These are phyloP conservation scores for Leptonema lineaticorne DNA, from an alignment of 1,140 invertebrate genomes.

Conservation along the genomic window DNA sequence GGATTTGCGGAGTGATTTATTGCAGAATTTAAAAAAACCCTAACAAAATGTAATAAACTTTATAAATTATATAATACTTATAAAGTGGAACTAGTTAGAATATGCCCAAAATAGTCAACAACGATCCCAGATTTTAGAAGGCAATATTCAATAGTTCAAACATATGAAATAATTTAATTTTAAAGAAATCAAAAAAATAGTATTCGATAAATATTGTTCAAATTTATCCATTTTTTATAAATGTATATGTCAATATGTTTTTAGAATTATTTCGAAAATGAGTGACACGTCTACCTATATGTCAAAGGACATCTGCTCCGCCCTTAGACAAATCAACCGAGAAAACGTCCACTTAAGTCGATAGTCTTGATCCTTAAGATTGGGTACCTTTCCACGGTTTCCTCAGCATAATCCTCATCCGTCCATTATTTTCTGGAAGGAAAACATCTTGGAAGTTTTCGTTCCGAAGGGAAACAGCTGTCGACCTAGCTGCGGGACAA, in stretches of 20 bases:
- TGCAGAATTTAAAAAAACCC: too few species aligned
- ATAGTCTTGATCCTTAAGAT: conserved; percentile 23
- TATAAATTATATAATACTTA: too few species aligned
- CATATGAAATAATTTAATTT: too few species aligned
- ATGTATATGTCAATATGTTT: neutral
- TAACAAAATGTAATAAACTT: too few species aligned
- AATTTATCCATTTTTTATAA: neutral
- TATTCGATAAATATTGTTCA: too few species aligned
- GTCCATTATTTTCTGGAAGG: conserved; percentile 17
- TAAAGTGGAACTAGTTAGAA: too few species aligned
- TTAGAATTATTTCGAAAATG: too few species aligned
- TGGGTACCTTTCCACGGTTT: neutral
- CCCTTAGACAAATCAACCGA: conserved; percentile 25
- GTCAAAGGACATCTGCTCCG: conserved; percentile 23
- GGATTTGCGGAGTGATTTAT: too few species aligned
- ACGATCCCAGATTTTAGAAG: too few species aligned
- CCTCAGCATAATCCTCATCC: conserved; percentile 2
- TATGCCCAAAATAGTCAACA: too few species aligned
- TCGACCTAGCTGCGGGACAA: conserved; percentile 16
- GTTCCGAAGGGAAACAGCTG: neutral
- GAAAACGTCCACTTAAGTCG: conserved; percentile 40
- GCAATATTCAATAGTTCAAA: neutral
- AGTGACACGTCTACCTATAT: neutral
- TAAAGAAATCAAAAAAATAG: neutral
- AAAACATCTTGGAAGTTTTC: conserved; percentile 27